These are phyloP conservation scores for Ooceraea biroi DNA, from an alignment of 1,140 invertebrate species.

Conservation along the genomic window DNA sequence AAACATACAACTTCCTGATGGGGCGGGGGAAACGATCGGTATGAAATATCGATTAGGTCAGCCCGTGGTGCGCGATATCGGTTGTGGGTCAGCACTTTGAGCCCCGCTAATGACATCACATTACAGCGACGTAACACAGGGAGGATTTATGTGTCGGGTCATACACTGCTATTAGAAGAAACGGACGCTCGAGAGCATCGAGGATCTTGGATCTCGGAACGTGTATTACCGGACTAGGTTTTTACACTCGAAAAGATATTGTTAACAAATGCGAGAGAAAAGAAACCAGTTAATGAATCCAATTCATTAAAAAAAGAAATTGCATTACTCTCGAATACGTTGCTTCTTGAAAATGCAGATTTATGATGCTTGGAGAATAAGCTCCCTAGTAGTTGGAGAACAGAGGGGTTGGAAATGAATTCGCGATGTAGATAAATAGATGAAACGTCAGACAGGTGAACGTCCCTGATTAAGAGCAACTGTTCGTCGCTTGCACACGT, in stretches of 20 bases:
- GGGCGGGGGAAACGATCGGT: slow-evolving; percentile 27
- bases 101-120: slow-evolving; percentile 40
- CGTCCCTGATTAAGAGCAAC: slow-evolving; percentile 15
- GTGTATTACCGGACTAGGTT: background rate
- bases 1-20: slow-evolving; percentile 46
- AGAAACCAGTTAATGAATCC: too few relatives aligned
- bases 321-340: too few relatives aligned
- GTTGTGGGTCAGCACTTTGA: slow-evolving; percentile 46
- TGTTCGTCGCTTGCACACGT: slow-evolving; percentile 19
- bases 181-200: background rate
- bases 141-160: slow-evolving; percentile 1
- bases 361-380: background rate
- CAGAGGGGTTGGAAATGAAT: background rate
- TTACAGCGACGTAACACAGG: slow-evolving; percentile 1
- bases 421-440: background rate
- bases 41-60: slow-evolving; percentile 51
- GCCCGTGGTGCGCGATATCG: slow-evolving; percentile 25
- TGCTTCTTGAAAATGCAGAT: too few relatives aligned
- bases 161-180: slow-evolving; percentile 1
- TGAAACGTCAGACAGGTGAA: background rate
- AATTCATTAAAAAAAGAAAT: too few relatives aligned
- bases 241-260: too few relatives aligned
- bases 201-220: slow-evolving; percentile 1
- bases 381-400: too few relatives aligned
- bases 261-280: too few relatives aligned